Evolutionary conservation across 2,113 vertebrate species (phyloP), one percentile per base, ranked within the genome.

Genomic region (Thamnophis sirtalis): DNA sequence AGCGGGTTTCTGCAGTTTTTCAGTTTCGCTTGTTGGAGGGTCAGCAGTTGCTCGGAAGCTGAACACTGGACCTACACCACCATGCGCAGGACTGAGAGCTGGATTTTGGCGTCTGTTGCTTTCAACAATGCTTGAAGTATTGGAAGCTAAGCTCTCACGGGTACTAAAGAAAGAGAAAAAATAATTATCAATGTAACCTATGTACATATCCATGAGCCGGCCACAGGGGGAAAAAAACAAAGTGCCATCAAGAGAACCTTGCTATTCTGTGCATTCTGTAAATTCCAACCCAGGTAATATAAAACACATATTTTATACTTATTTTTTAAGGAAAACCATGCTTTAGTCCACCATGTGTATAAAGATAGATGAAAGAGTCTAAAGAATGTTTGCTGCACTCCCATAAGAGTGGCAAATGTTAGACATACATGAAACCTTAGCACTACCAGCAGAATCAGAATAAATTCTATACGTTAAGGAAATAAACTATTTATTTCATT

Each of bases 91-190:
- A 96, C 99, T 99, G 97, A 99, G 97, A 58, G 98, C 98, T 0
- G 98, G 97, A 95, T 99, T 99, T 97, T 99, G 99, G 38, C 99
- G 98, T 86, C 99, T 97, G 97, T 98, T 99, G 96, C 99, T 99
- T 97, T 99, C 99, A 96, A 99, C 98, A 92, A 99, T 99, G 95
- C 99, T 99, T 1, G 99, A 99, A 80, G 99, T 99, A 98, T 99
- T 99, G 84, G 99, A 99, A 84, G 99, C 99, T 95, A 99, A 98
- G 97, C 99, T 99, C 97, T 99, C 99, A 87, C 99, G 98, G 86
- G 99, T 99, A 96, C 99, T 99, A 96, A 63, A 97, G 96, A 0
- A 95, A 96, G 95, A 97, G 43, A 84, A 60, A 80, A 38, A 33
- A 95, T 50, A 95, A 95, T 91, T 90, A 96, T 96, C 94, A 53